phyloP scores from a whole-genome alignment of 2,113 vertebrate genomes.

The Puntigrus tetrazona region DNA sequence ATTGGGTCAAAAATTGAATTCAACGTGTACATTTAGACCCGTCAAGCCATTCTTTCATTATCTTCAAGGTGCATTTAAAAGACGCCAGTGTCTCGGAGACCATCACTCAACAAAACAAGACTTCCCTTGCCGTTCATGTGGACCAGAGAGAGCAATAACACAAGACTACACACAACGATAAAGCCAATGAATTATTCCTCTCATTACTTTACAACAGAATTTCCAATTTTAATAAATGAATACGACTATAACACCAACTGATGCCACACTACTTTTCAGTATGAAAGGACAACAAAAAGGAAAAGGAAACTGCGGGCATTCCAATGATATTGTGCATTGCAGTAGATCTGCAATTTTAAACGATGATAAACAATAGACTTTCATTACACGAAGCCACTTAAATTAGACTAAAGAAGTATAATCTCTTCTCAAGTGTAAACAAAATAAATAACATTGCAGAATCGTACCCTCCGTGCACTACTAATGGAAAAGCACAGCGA shows the following conservation, averaged over 20 bases:
- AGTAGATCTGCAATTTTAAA: neutral
- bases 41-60: neutral
- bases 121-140: neutral
- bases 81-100: neutral
- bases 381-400: neutral
- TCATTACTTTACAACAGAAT: neutral
- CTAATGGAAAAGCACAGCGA: neutral
- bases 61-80: neutral
- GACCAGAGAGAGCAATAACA: neutral
- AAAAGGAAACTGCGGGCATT: neutral
- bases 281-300: neutral
- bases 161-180: too few relatives aligned
- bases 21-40: neutral
- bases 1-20: neutral
- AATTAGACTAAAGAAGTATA: neutral
- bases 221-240: neutral
- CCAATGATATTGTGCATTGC: neutral
- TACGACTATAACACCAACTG: neutral
- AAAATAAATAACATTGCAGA: neutral
- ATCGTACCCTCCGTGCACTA: neutral
- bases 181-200: neutral
- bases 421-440: neutral
- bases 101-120: neutral
- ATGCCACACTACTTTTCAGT: neutral
- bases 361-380: neutral